A percentile compares a stretch with the other conserved stretches of the same genome.
phyloP scores from a whole-genome alignment of 2,797 vertebrate genomes.

The Philypnodon macrostomus region DNA sequence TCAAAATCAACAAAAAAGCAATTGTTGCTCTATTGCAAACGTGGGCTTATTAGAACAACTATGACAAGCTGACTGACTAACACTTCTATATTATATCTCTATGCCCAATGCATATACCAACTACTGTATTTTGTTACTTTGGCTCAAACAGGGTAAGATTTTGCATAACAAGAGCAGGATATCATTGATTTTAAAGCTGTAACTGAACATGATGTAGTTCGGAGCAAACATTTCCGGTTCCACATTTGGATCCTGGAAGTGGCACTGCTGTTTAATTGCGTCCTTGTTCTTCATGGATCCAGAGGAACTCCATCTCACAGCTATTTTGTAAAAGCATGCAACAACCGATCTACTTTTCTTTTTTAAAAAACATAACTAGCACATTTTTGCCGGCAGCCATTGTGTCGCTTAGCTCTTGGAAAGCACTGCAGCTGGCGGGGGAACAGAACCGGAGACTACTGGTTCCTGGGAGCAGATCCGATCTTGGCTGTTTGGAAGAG shows the following conservation, averaged over 20 bases:
- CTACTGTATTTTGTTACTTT: neutral
- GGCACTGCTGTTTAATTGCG: slow-evolving; percentile 30
- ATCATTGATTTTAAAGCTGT: slow-evolving; percentile 25
- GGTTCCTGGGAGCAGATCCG: slow-evolving; percentile 64
- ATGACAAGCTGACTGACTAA: too few species aligned
- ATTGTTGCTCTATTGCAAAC: too few species aligned
- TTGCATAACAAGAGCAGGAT: neutral
- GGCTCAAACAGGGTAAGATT: slow-evolving; percentile 11
- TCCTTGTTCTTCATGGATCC: slow-evolving; percentile 31
- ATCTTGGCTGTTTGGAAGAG: slow-evolving; percentile 69
- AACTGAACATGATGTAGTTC: slow-evolving; percentile 17
- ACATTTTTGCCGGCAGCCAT: slow-evolving; percentile 52
- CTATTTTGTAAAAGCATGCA: slow-evolving; percentile 55
- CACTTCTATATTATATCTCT: too few species aligned
- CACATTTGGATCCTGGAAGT: slow-evolving; percentile 27
- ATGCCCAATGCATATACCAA: too few species aligned
- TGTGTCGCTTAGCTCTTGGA: slow-evolving; percentile 66
- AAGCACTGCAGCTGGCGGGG: slow-evolving; percentile 51
- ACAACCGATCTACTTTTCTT: slow-evolving; percentile 33
- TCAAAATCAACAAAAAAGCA: too few species aligned
- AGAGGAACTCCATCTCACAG: slow-evolving; percentile 49
- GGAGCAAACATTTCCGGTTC: slow-evolving; percentile 24
- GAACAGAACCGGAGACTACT: slow-evolving; percentile 51
- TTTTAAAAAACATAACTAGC: slow-evolving; percentile 61
- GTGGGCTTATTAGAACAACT: too few species aligned